These are phyloP conservation scores for Bujurquina vittata DNA, from an alignment of 2,113 vertebrate genomes.

Conservation along the genomic window DNA sequence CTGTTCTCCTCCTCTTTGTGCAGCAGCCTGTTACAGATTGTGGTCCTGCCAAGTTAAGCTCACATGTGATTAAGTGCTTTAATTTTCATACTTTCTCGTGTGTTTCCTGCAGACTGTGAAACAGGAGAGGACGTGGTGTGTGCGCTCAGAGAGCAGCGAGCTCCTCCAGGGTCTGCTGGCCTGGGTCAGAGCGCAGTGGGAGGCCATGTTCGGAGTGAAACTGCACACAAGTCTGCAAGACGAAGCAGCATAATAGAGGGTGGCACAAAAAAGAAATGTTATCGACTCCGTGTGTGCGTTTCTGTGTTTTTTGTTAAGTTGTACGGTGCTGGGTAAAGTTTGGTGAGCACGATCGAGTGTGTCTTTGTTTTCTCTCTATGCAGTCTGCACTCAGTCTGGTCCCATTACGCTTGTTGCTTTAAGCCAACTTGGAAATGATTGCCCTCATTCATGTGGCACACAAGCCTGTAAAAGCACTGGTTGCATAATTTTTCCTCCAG, in stretches of 20 bases:
- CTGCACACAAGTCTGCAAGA: conserved; percentile 76
- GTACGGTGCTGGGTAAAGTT: conserved; percentile 12
- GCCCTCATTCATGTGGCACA: conserved; percentile 59
- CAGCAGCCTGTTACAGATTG: background rate
- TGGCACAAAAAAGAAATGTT: background rate
- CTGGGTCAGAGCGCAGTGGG: conserved; percentile 88
- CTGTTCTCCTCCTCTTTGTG: background rate
- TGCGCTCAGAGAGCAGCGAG: conserved; percentile 80
- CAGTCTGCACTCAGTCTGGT: conserved; percentile 39
- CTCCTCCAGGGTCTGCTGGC: conserved; percentile 81
- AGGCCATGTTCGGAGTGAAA: conserved; percentile 87
- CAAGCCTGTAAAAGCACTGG: conserved; percentile 42
- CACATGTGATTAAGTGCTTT: background rate
- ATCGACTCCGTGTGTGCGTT: background rate
- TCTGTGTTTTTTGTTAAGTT: background rate
- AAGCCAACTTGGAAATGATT: conserved; percentile 41
- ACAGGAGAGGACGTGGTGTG: conserved; percentile 85
- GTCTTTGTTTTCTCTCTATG: conserved; percentile 29
- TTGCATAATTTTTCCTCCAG: conserved; percentile 49
- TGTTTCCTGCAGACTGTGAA: conserved; percentile 75
- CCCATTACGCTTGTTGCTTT: conserved; percentile 31
- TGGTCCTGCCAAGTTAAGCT: background rate
- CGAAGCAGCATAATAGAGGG: background rate
- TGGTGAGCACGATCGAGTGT: conserved; percentile 15
- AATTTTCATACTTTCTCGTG: background rate